phyloP scores from a whole-genome alignment of 2,888 invertebrate species.

The Coelinius sp. region DNA sequence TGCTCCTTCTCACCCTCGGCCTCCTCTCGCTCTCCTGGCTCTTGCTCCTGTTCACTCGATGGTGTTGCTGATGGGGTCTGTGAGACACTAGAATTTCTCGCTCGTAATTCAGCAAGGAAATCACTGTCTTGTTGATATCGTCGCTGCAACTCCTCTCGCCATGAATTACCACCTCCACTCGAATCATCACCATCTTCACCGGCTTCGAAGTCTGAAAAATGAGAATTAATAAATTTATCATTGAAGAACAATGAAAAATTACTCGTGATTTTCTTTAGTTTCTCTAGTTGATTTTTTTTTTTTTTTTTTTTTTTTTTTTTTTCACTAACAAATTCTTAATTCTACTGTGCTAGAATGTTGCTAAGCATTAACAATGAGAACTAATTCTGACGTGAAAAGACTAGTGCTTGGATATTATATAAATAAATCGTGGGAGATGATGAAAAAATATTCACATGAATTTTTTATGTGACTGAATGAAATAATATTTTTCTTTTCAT shows the following conservation, averaged over 20 bases:
- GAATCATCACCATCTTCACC: constrained; percentile 78
- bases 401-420: constrained; percentile 1
- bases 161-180: constrained; percentile 72
- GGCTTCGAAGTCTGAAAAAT: constrained; percentile 79
- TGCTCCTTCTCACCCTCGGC: constrained; percentile 72
- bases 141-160: constrained; percentile 75
- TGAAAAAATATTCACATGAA: background rate
- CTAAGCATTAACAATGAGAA: background rate
- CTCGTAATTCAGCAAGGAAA: constrained; percentile 74
- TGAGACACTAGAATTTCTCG: constrained; percentile 70
- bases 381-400: constrained; percentile 1
- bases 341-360: background rate
- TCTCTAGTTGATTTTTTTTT: too few relatives aligned
- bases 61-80: constrained; percentile 61
- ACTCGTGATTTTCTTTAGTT: background rate
- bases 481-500: background rate
- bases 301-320: background rate
- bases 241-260: background rate
- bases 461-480: background rate
- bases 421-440: background rate
- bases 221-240: constrained; percentile 28
- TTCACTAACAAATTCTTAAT: background rate
- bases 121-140: constrained; percentile 75
- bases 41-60: constrained; percentile 60
- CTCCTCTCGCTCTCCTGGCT: constrained; percentile 69